Conservation (phyloP, 2,113 vertebrate genomes). For the Sander lucioperca region DNA sequence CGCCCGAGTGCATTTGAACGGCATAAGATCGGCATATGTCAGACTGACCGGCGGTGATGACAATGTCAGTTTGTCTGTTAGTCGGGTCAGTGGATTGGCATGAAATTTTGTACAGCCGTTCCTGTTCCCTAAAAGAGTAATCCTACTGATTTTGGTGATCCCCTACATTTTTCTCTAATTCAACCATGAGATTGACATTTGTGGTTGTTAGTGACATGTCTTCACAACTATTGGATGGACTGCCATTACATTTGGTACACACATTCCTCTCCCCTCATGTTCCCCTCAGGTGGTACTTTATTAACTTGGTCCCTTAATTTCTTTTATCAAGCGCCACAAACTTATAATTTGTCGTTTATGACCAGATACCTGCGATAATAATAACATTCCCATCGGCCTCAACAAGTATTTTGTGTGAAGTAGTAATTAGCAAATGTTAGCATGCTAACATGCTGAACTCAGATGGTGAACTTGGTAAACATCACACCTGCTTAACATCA, state of each 20-base stretch:
- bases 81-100: background rate
- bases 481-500: background rate
- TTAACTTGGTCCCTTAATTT: background rate
- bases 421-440: background rate
- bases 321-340: background rate
- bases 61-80: background rate
- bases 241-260: too few relatives aligned
- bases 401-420: background rate
- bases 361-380: background rate
- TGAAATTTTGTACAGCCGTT: background rate
- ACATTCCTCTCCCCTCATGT: background rate
- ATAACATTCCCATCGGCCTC: background rate
- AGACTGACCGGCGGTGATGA: background rate
- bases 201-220: slow-evolving; percentile 4
- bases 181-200: background rate
- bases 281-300: slow-evolving; percentile 5
- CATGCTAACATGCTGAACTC: background rate
- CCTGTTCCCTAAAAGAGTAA: background rate
- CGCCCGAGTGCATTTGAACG: too few relatives aligned
- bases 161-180: background rate
- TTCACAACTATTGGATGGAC: background rate
- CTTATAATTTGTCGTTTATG: background rate
- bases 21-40: too few relatives aligned
- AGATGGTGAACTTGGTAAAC: background rate
- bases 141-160: background rate